These are phyloP conservation scores for Ibycter americanus DNA, from an alignment of 2,797 vertebrate genomes.

Conservation along the genomic window DNA sequence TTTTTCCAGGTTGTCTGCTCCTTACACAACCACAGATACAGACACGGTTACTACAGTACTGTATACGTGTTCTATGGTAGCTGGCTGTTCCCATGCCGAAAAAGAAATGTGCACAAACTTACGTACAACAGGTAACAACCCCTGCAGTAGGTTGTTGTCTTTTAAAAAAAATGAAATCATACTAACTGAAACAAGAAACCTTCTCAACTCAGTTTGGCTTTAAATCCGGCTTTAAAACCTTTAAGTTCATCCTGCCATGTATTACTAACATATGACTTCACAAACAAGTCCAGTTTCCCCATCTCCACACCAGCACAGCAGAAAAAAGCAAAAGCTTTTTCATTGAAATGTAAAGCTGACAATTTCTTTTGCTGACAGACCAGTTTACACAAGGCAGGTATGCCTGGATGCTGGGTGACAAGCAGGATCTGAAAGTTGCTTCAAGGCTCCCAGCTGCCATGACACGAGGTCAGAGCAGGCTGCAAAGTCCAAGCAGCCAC, in stretches of 20 bases:
- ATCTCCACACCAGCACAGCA: background rate
- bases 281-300: background rate
- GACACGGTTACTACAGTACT: background rate
- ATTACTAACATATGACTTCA: accelerated
- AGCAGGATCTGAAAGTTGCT: background rate
- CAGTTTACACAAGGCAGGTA: background rate
- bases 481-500: background rate
- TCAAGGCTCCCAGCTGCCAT: background rate
- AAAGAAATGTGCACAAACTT: background rate
- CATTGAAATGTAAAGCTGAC: background rate
- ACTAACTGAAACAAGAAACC: background rate
- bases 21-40: background rate
- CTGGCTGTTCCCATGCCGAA: background rate
- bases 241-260: background rate
- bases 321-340: background rate
- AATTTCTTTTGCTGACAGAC: background rate
- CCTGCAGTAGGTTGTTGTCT: background rate
- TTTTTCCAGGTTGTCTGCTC: background rate
- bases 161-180: background rate
- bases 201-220: background rate
- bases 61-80: background rate
- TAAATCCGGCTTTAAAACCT: background rate
- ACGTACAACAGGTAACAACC: background rate
- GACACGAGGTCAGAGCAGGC: background rate
- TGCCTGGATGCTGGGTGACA: background rate